These are phyloP conservation scores for Harpegnathos saltator DNA, from an alignment of 1,140 invertebrate genomes.

Conservation along the genomic window DNA sequence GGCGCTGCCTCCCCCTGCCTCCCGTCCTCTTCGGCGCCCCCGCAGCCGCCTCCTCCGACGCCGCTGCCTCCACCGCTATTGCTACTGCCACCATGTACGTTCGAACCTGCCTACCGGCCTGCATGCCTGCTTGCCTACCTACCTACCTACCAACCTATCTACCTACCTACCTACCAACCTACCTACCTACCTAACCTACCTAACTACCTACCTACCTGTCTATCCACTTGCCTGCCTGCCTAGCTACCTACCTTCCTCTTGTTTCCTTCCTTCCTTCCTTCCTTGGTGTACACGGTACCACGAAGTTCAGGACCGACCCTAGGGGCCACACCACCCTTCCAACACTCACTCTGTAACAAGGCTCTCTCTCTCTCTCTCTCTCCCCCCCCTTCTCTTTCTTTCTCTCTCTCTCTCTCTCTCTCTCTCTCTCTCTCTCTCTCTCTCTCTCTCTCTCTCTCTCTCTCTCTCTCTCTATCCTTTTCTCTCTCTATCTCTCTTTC, in stretches of 20 bases:
- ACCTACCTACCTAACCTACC: too few relatives aligned
- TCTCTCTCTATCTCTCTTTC: not conserved
- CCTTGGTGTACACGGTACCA: conserved; percentile 55
- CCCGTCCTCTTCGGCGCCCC: conserved; percentile 35
- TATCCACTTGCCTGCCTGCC: conserved; percentile 46
- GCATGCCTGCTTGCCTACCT: too few relatives aligned
- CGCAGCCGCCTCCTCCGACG: conserved; percentile 6
- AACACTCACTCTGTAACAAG: conserved; percentile 46
- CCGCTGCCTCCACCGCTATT: conserved; percentile 42
- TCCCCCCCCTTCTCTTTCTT: not conserved
- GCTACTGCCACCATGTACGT: conserved; percentile 12
- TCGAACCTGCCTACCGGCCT: conserved; percentile 58
- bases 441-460: not conserved
- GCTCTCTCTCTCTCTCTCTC: not conserved
- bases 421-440: not conserved
- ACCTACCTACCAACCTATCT: too few relatives aligned
- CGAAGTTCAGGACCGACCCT: conserved; percentile 72
- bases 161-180: not conserved
- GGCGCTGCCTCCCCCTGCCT: conserved; percentile 70
- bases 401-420: not conserved
- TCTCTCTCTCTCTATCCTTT: not conserved
- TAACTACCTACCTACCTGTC: conserved; percentile 48
- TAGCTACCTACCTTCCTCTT: conserved; percentile 45
- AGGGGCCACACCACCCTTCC: conserved; percentile 60
- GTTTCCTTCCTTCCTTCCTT: conserved; percentile 60